phyloP scores from a whole-genome alignment of 2,888 invertebrate genomes.

The Athetis lepigone region DNA sequence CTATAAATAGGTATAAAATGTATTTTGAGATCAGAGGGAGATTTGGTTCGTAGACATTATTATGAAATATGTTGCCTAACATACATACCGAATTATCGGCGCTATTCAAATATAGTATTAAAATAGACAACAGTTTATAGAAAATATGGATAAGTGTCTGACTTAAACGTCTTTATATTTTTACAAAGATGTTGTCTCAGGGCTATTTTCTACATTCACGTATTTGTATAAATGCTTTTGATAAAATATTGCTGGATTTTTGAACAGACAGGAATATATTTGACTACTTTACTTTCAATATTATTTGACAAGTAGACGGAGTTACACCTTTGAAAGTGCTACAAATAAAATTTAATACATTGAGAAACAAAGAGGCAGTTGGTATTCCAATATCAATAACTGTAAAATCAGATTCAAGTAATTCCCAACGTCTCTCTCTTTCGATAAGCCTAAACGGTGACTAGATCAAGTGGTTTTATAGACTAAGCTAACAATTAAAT shows the following conservation, averaged over 20 bases:
- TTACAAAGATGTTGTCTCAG: constrained; percentile 41
- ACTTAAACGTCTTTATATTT: constrained; percentile 50
- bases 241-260: no score
- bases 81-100: constrained; percentile 38
- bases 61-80: constrained; percentile 56
- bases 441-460: constrained; percentile 69
- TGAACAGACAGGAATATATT: no score
- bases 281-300: no score
- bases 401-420: constrained; percentile 15
- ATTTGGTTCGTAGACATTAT: constrained; percentile 45
- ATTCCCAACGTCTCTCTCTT: constrained; percentile 52
- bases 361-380: constrained; percentile 8
- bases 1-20: constrained; percentile 49
- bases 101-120: constrained; percentile 46
- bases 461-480: constrained; percentile 72
- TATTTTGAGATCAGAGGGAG: constrained; percentile 61
- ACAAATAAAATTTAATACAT: constrained; percentile 5
- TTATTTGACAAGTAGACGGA: constrained; percentile 17
- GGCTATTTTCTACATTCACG: constrained; percentile 18
- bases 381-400: constrained; percentile 19
- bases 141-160: constrained; percentile 38
- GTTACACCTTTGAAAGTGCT: constrained; percentile 23
- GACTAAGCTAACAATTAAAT: constrained; percentile 63
- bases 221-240: constrained; percentile 7
- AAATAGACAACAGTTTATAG: constrained; percentile 44